These are phyloP conservation scores for Phylloscopus trochilus DNA, from an alignment of 2,113 vertebrate genomes.

Conservation along the genomic window DNA sequence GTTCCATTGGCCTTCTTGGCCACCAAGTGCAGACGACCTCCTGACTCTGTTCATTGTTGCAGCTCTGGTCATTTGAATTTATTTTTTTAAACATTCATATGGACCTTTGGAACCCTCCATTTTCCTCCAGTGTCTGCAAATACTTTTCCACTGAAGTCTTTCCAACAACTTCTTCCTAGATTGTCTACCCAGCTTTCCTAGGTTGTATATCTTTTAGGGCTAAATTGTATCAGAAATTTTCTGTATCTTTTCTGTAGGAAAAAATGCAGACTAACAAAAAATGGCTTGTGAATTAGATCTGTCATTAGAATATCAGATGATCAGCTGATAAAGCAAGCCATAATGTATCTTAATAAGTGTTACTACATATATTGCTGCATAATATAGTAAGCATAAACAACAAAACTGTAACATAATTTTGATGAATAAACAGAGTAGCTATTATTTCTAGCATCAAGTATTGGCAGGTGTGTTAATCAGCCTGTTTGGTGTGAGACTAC, in stretches of 20 bases:
- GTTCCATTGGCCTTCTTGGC: background rate
- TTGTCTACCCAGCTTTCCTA: background rate
- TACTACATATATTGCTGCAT: background rate
- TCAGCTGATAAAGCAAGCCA: background rate
- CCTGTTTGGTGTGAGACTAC: background rate
- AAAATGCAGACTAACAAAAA: background rate
- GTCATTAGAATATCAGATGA: background rate
- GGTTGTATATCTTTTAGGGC: background rate
- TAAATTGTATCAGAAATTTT: background rate
- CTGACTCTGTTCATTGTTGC: background rate
- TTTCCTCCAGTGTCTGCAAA: background rate
- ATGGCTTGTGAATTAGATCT: background rate
- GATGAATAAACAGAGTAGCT: background rate
- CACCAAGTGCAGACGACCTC: background rate
- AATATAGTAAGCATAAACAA: background rate
- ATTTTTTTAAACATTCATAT: background rate
- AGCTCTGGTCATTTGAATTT: background rate
- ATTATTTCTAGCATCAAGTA: background rate
- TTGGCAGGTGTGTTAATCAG: background rate
- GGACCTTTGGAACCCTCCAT: background rate
- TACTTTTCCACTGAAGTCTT: background rate
- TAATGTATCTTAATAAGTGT: background rate
- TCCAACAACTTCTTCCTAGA: background rate
- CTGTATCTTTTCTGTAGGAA: background rate
- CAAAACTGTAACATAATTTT: background rate